A percentile compares a stretch with the other conserved stretches of the same genome.
These are phyloP conservation scores for Intellagama lesueurii DNA, from an alignment of 2,797 vertebrate species.

Conservation along the genomic window DNA sequence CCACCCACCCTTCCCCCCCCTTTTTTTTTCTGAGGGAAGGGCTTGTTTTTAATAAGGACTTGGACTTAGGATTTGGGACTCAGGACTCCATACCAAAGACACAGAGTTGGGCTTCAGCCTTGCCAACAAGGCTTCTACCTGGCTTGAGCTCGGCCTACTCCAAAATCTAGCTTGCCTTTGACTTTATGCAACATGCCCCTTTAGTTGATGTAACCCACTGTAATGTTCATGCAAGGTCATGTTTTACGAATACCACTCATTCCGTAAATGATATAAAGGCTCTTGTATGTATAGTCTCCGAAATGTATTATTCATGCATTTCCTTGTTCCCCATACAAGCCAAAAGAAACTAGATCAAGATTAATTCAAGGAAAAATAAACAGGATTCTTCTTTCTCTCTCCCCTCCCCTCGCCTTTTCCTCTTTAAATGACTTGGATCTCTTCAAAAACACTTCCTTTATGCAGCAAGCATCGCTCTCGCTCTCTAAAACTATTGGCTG, in stretches of 20 bases:
- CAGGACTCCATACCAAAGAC: no score
- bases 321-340: constrained; percentile 64
- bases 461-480: constrained; percentile 38
- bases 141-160: background rate
- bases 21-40: no score
- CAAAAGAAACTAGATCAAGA: constrained; percentile 69
- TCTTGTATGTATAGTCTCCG: constrained; percentile 34
- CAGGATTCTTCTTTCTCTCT: background rate
- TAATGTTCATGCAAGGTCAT: rapidly evolving
- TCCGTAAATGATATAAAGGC: rapidly evolving
- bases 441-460: constrained; percentile 62
- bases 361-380: constrained; percentile 64
- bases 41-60: no score
- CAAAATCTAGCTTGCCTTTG: background rate
- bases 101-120: no score
- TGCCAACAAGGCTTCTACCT: no score
- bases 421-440: constrained; percentile 56
- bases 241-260: rapidly evolving
- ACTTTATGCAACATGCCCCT: background rate
- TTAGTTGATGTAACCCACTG: constrained; percentile 1
- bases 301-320: constrained; percentile 71
- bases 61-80: no score
- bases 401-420: background rate
- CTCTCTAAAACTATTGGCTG: constrained; percentile 66
- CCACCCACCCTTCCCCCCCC: no score